A percentile compares a stretch with the other conserved stretches of the same genome.
Evolutionary conservation across 37 sponge, comb jelly and placozoan species (phyloP).

Genomic region (Spongilla lacustris): DNA sequence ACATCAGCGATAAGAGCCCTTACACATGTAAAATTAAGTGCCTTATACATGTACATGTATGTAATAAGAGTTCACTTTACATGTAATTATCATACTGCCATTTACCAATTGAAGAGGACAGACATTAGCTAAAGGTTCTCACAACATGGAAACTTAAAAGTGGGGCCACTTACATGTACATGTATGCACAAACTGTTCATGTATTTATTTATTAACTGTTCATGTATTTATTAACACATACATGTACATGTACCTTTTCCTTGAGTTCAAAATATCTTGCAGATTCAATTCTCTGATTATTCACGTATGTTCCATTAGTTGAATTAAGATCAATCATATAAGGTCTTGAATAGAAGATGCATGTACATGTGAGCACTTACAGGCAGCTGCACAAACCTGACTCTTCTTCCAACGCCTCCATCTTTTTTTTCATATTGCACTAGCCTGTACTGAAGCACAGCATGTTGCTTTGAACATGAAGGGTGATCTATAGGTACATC

Average conservation of each 20-base stretch:
- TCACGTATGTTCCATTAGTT: slow-evolving; percentile 95
- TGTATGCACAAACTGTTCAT: too few species aligned
- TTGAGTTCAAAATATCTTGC: slow-evolving; percentile 86
- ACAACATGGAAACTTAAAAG: too few species aligned
- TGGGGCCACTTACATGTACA: too few species aligned
- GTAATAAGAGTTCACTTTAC: too few species aligned
- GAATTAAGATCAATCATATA: slow-evolving; percentile 95
- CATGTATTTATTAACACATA: too few species aligned
- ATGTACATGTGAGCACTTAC: not conserved
- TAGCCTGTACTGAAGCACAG: slow-evolving; percentile 94
- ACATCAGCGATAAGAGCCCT: too few species aligned
- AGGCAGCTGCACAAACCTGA: slow-evolving; percentile 58
- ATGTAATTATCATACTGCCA: too few species aligned
- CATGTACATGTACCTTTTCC: slow-evolving; percentile 67
- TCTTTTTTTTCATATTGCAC: slow-evolving; percentile 73
- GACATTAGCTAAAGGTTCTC: too few species aligned
- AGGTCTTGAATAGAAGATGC: slow-evolving; percentile 58
- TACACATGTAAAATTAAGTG: too few species aligned
- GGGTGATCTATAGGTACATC: slow-evolving; percentile 97
- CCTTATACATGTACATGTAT: too few species aligned
- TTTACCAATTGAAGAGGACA: too few species aligned
- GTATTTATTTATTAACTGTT: too few species aligned
- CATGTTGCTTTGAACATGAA: slow-evolving; percentile 98
- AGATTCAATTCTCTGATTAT: slow-evolving; percentile 90
- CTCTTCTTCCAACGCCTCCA: slow-evolving; percentile 60